phyloP scores from a whole-genome alignment of 2,113 vertebrate genomes.

The Glaucidium brasilianum region DNA sequence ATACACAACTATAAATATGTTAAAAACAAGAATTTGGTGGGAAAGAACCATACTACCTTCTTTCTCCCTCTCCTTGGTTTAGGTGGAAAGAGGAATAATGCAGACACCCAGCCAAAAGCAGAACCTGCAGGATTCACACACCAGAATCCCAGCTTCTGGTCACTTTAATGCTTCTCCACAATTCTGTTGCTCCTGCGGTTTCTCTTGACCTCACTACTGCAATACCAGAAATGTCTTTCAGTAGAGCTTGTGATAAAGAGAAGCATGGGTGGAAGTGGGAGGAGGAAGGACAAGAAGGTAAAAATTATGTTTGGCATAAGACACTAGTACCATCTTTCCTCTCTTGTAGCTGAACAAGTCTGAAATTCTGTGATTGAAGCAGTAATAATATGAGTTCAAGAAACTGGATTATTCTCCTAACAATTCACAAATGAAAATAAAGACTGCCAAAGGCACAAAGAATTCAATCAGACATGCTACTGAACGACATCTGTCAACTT shows the following conservation, averaged over 20 bases:
- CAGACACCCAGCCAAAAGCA: not conserved
- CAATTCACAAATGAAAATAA: not conserved
- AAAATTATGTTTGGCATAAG: not conserved
- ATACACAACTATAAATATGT: not conserved
- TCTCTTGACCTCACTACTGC: not conserved
- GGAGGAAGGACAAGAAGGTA: not conserved
- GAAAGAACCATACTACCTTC: not conserved
- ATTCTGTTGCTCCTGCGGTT: not conserved
- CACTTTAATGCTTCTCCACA: not conserved
- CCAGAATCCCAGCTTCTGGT: not conserved
- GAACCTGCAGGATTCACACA: not conserved
- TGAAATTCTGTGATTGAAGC: not conserved
- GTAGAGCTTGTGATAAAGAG: not conserved
- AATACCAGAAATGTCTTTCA: not conserved
- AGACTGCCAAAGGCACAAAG: not conserved
- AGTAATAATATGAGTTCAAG: not conserved
- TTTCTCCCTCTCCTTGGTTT: not conserved
- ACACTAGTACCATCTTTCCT: not conserved
- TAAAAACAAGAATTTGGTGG: not conserved
- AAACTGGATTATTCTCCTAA: not conserved
- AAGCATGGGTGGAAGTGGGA: not conserved
- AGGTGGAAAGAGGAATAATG: not conserved
- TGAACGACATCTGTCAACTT: not conserved
- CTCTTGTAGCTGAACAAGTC: not conserved
- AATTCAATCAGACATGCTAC: not conserved